Conservation (phyloP, 2,797 vertebrate genomes). For the Australoheros facetus region DNA sequence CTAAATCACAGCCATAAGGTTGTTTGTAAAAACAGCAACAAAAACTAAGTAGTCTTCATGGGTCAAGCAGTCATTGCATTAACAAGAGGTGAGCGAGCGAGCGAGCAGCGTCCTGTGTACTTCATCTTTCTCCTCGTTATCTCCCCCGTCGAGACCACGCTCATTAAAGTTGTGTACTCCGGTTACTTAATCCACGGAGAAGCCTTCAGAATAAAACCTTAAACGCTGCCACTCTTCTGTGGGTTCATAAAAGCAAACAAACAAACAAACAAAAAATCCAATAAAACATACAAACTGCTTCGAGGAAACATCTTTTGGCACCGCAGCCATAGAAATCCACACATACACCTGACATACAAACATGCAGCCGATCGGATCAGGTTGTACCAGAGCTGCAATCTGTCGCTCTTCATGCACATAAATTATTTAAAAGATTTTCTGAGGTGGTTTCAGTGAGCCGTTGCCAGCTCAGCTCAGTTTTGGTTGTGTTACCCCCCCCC, state of each 20-base stretch:
- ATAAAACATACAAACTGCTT: conserved; percentile 24
- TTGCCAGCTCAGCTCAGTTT: conserved; percentile 2
- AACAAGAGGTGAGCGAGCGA: conserved; percentile 27
- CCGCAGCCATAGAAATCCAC: conserved; percentile 41
- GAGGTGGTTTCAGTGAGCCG: not conserved
- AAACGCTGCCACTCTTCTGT: conserved; percentile 2
- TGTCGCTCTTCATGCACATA: conserved; percentile 54
- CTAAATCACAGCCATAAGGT: conserved; percentile 45
- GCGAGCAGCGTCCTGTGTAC: not conserved
- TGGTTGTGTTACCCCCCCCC: not conserved
- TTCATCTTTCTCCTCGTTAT: not conserved
- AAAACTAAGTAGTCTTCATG: conserved; percentile 31
- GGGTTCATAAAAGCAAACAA: conserved; percentile 12
- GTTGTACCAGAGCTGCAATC: conserved; percentile 3
- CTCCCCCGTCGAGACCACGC: not conserved
- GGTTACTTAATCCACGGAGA: conserved; percentile 42
- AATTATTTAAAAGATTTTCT: not conserved
- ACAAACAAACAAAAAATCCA: not conserved
- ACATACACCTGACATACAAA: conserved; percentile 45
- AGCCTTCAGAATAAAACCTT: conserved; percentile 46
- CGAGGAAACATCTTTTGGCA: conserved; percentile 45
- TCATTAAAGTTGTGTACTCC: conserved; percentile 34
- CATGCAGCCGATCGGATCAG: conserved; percentile 54
- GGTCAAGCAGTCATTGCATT: not conserved
- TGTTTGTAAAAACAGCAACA: conserved; percentile 20